Evolutionary conservation across 2,888 invertebrate species (phyloP), one percentile per base, ranked within the genome.

Genomic region (Ectemnius continuus): DNA sequence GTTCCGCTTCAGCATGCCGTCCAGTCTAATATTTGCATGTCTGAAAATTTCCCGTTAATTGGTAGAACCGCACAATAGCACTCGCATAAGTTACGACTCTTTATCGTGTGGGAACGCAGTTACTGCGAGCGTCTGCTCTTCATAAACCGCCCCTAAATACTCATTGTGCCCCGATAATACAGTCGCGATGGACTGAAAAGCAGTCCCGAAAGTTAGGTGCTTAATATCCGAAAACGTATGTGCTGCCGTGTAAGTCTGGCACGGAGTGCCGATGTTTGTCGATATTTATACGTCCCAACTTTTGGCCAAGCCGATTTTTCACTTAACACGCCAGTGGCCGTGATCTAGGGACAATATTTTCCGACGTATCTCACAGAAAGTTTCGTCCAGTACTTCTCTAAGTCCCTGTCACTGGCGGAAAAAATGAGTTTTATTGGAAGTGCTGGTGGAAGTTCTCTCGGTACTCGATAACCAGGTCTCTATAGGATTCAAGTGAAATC

Each of bases 241-340:
- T 36, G 36, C 36, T 36, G 36, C 36, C 36, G 59, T 28, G 65
- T 60, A 60, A 60, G 70, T 70, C 65, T 70, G 61, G 45, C 52
- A 46, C 56, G 64, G 18, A 52, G 28, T 67, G 45, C 64, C 61
- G 80, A 76, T 80, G 80, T 76, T 84, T 83, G 81, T 84, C 82
- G 84, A 83, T 84, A 83, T 83, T 83, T 83, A 83, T 82, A 79
- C 70, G n/a, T 52, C 78, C 61, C 69, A 80, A 83, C 70, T 84
- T 84, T 76, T 73, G 63, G 61, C 75, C 66, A 67, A 79, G 58
- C 80, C 73, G 65, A 52, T 16, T 52, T 52, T 52, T 52, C 52
- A 52, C 52, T 26, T 56, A 60, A 4, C 52, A 52, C 52, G 52
- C 52, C 52, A 52, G 14, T 73, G 73, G 65, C 4, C 52, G 52